A percentile compares a stretch with the other conserved stretches of the same genome.
Evolutionary conservation across 1,140 invertebrate genomes (phyloP).

Genomic region (Cotesia glomerata): DNA sequence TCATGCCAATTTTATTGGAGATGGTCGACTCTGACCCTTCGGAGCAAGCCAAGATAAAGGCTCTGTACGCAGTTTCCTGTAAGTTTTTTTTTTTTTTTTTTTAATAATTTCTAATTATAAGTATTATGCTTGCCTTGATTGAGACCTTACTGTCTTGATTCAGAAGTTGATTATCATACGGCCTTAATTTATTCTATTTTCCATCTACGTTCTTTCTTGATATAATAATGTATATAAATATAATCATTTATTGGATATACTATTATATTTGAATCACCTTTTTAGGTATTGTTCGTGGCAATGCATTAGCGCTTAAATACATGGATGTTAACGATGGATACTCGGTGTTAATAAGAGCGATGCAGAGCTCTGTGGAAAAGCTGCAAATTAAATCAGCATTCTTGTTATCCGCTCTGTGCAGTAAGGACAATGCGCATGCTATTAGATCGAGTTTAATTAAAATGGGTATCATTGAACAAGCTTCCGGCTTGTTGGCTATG

Average conservation of each 20-base stretch:
- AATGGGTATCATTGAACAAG: constrained; percentile 68
- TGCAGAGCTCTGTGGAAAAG: constrained; percentile 68
- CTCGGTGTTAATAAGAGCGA: constrained; percentile 66
- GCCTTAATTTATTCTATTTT: too few relatives aligned
- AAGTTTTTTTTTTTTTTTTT: constrained; percentile 48
- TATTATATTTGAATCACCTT: constrained; percentile 2
- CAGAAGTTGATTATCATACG: background rate
- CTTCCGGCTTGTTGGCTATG: constrained; percentile 60
- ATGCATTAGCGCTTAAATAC: constrained; percentile 64
- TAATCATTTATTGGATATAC: background rate
- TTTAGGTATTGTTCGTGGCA: constrained; percentile 70
- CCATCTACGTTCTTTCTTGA: background rate
- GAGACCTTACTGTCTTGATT: background rate
- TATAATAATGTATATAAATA: background rate
- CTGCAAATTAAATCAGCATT: constrained; percentile 75
- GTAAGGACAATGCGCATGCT: constrained; percentile 67
- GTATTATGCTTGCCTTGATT: background rate
- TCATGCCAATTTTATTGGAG: constrained; percentile 71
- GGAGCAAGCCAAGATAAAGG: constrained; percentile 69
- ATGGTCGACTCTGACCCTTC: constrained; percentile 70
- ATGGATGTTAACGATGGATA: constrained; percentile 71
- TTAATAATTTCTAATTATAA: background rate
- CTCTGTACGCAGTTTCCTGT: constrained; percentile 80
- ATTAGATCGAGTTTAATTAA: constrained; percentile 60
- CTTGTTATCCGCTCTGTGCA: constrained; percentile 69